These are phyloP conservation scores for Heptranchias perlo DNA, from an alignment of 2,113 vertebrate genomes.

Conservation along the genomic window DNA sequence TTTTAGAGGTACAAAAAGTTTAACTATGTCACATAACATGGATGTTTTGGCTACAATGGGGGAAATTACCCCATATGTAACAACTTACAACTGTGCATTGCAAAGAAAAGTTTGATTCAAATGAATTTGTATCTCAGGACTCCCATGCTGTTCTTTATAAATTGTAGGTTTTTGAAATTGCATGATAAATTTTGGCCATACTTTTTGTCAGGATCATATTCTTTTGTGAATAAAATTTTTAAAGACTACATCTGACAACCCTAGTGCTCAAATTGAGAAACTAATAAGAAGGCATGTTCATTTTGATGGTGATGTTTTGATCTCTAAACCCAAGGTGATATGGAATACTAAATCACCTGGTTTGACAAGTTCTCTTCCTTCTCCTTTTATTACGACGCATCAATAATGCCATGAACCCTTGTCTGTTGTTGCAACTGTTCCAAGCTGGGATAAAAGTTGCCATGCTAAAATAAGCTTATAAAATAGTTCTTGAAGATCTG, in stretches of 20 bases:
- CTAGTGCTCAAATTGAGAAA: background rate
- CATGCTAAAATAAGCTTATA: background rate
- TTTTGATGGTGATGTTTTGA: background rate
- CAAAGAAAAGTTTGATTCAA: background rate
- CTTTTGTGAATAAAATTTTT: background rate
- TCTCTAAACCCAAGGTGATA: background rate
- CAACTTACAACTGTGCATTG: background rate
- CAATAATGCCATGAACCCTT: background rate
- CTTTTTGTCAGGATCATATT: background rate
- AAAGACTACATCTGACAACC: background rate
- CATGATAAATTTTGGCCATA: background rate
- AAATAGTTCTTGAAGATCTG: background rate
- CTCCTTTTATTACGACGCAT: background rate
- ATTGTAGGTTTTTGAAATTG: background rate
- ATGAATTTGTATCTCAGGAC: background rate
- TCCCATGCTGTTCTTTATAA: background rate
- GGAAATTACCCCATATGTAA: background rate
- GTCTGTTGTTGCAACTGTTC: background rate
- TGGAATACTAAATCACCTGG: background rate
- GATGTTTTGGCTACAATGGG: background rate
- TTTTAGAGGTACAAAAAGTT: background rate
- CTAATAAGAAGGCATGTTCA: background rate
- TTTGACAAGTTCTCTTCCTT: background rate
- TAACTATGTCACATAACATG: background rate
- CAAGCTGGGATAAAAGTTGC: no score